Base-by-base conservation (phyloP, 2,797 vertebrate genomes). In the Liasis olivaceus region DNA sequence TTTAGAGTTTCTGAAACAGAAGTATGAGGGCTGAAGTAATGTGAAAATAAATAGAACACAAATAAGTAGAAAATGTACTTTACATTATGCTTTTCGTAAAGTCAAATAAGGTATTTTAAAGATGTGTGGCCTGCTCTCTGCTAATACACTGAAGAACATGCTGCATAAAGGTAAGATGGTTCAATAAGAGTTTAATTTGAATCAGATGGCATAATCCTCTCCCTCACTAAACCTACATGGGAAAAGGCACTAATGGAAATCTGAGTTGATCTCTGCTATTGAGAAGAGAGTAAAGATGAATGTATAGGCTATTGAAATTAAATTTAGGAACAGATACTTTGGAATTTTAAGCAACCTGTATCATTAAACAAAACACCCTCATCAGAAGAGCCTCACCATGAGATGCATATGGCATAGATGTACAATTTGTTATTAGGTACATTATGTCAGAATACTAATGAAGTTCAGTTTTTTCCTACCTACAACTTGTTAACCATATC, bases 31-130 rank as follows among this genome's bases (percentile, higher is more conserved):
- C 63, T 94, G 47, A 94, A 88, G 85, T 36, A 72, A 94, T 94
- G 66, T 56, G 24, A 69, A 95, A 93, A 92, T 92, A 92, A 91
- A 2, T 14, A 87, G 92, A n/a, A 51, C 26, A 66, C 20, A 1
- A 86, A 5, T 88, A 92, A 93, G 14, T 88, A 86, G 64, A 86
- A 91, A 89, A 91, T 86, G 54, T 86, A 26, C 24, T 56, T 72
- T 86, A 69, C 62, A 26, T 72, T 84, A 72, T 77, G 22, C 56
- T 59, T 89, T 91, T 64, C 26, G 3, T 91, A 47, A 66, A 86
- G 89, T 94, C 85, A 95, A 58, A 90, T 64, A 92, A 12, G 1
- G 28, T 91, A 1, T 62, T 92, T 94, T 91, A 86, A 31, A 93
- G 51, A 87, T 93, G 88, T 51, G 87, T 31, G 28, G 17, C 28